Evolutionary conservation across 2,888 invertebrate species (phyloP), one percentile per base, ranked within the genome.

Genomic region (Barypeithes pellucidus): DNA sequence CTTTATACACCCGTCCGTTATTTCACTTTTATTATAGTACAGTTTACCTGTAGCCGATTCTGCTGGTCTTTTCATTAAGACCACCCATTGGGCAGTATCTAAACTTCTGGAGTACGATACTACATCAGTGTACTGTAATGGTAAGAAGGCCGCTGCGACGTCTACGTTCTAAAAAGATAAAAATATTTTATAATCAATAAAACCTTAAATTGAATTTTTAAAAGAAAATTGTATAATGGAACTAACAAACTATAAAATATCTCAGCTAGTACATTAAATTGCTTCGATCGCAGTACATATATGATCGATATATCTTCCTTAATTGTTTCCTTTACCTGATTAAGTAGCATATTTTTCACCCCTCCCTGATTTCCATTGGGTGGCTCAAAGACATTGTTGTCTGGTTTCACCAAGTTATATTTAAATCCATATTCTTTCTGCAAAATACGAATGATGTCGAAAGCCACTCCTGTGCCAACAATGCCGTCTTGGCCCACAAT

Each of bases 81-180:
- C 93, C 65, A 92, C 91, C 91, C 95, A 93, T 79, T 92, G 89
- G 0, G 92, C 93, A 78, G 93, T 93, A 77, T 94, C 94, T 75
- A 95, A 84, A 39, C 89, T 88, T 3, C 88, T 88, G 0, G 91
- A 89, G 84, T 91, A 95, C 7, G 87, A 85, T 3, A 91, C 87
- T 16, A 45, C 16, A 71, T 86, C 84, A n/a, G 87, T 83, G 22
- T 88, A 86, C 59, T 90, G 89, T 12, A 90, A 87, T 0, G 95
- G 95, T 70, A 95, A 84, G 82, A 95, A 95, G 0, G 93, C 93
- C 0, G 93, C 94, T 0, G 91, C 94, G 85, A 95, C 85, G 80
- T 95, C 94, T n/a, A 90, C 93, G 85, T 90, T 86, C 95, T 94
- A 81, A 29, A 82, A 81, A 24, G 72, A 20, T 33, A 29, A 71